Percentiles rank a stretch among this genome's conserved stretches.
Evolutionary conservation across 2,797 vertebrate genomes (phyloP).

Genomic region (Acanthurus tractus): DNA sequence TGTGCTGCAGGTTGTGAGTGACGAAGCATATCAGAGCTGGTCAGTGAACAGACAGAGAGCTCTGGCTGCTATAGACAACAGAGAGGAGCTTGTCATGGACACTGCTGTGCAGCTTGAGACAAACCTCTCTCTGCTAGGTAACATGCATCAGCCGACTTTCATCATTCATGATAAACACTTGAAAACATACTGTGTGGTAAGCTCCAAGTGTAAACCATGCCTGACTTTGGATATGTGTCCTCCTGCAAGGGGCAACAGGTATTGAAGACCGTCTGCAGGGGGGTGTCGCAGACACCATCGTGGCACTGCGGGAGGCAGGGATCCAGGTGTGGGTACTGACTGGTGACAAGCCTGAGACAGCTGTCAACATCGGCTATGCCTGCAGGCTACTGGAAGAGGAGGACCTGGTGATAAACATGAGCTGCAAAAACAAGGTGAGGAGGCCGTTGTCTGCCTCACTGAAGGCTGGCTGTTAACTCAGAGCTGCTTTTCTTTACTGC

Average conservation of each 20-base stretch:
- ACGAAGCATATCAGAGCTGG: slow-evolving; percentile 89
- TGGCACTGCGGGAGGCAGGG: slow-evolving; percentile 91
- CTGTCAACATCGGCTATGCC: slow-evolving; percentile 94
- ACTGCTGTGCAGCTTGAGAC: slow-evolving; percentile 90
- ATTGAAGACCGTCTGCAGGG: slow-evolving; percentile 97
- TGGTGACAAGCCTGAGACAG: slow-evolving; percentile 97
- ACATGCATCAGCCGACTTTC: slow-evolving; percentile 20
- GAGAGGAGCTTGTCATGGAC: slow-evolving; percentile 91
- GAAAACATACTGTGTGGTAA: slow-evolving; percentile 5
- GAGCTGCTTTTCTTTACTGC: slow-evolving; percentile 11
- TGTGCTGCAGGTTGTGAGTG: slow-evolving; percentile 87
- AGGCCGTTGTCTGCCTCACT: slow-evolving; percentile 30
- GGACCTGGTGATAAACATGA: slow-evolving; percentile 94
- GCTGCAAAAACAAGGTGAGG: slow-evolving; percentile 90
- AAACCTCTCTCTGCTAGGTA: slow-evolving; percentile 92
- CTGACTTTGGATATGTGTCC: slow-evolving; percentile 40
- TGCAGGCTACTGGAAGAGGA: slow-evolving; percentile 92
- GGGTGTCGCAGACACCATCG: slow-evolving; percentile 91
- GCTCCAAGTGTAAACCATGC: slow-evolving; percentile 27
- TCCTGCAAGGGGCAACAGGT: slow-evolving; percentile 91
- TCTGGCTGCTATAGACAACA: slow-evolving; percentile 89
- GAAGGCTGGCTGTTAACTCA: slow-evolving; percentile 9
- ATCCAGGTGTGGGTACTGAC: slow-evolving; percentile 96
- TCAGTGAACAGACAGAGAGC: slow-evolving; percentile 87
- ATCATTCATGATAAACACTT: slow-evolving; percentile 3